Conservation (phyloP, 2,797 vertebrate species). For the Smutsia gigantea region DNA sequence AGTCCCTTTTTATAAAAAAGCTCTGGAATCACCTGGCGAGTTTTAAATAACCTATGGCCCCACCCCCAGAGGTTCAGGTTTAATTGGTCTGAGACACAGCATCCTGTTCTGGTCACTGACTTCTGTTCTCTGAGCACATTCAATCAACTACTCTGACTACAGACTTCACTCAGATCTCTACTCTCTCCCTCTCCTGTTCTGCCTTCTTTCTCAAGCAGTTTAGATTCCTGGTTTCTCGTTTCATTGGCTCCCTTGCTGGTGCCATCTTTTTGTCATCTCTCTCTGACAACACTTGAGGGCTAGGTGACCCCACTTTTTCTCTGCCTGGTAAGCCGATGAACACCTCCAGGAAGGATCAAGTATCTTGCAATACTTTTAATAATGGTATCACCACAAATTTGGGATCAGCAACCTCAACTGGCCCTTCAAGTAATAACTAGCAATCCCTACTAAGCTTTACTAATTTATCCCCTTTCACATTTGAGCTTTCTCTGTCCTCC, state of each 20-base stretch:
- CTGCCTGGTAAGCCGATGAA: background rate
- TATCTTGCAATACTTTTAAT: background rate
- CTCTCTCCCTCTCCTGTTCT: background rate
- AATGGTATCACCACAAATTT: background rate
- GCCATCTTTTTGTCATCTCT: background rate
- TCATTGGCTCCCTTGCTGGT: background rate
- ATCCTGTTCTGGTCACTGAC: background rate
- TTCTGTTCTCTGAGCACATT: background rate
- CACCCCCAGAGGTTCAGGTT: background rate
- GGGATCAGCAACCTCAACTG: background rate
- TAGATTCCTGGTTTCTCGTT: background rate
- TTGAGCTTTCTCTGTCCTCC: background rate
- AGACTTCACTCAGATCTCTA: background rate
- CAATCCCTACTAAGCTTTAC: background rate
- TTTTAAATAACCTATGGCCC: background rate
- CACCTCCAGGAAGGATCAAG: background rate
- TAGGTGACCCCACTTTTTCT: background rate
- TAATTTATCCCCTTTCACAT: background rate
- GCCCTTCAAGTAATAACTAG: background rate
- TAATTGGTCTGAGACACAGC: background rate
- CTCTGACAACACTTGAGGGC: background rate
- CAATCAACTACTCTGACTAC: background rate
- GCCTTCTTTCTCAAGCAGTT: background rate
- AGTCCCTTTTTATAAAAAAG: background rate
- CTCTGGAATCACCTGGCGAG: background rate